Evolutionary conservation across 2,797 vertebrate genomes (phyloP).

Genomic region (Cuniculus paca): DNA sequence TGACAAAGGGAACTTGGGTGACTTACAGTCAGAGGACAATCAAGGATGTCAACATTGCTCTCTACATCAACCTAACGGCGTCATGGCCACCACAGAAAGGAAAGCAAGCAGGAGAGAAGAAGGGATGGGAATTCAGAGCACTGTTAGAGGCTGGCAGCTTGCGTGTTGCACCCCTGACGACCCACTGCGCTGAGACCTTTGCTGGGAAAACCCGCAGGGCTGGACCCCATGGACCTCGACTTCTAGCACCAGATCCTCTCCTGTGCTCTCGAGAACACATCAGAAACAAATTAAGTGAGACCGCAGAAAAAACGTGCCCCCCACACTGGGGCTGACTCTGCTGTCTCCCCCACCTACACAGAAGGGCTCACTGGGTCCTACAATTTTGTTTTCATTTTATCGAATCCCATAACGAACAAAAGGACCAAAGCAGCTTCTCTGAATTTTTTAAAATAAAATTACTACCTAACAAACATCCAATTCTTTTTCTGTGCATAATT

Average conservation of each 20-base stretch:
- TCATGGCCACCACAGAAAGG: conserved; percentile 84
- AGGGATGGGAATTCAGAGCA: conserved; percentile 50
- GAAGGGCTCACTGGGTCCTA: neutral
- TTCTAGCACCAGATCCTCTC: neutral
- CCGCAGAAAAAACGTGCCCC: neutral
- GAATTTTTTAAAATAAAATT: neutral
- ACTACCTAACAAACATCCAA: neutral
- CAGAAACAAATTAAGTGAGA: neutral
- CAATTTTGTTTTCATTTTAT: neutral
- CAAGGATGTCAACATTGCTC: conserved; percentile 92
- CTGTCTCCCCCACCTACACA: neutral
- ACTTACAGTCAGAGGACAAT: conserved; percentile 95
- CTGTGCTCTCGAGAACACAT: neutral
- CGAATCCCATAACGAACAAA: neutral
- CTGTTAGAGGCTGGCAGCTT: conserved; percentile 18
- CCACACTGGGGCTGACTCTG: fast-evolving
- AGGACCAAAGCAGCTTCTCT: neutral
- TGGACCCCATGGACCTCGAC: neutral
- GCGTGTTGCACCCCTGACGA: neutral
- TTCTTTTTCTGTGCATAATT: neutral
- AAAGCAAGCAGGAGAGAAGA: conserved; percentile 82
- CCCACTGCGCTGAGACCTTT: neutral
- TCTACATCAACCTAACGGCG: conserved; percentile 88
- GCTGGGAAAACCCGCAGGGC: neutral
- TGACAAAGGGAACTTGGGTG: conserved; percentile 19